A percentile compares a stretch with the other conserved stretches of the same genome.
phyloP scores from a whole-genome alignment of 2,797 vertebrate genomes.

The Esox masquinongy region DNA sequence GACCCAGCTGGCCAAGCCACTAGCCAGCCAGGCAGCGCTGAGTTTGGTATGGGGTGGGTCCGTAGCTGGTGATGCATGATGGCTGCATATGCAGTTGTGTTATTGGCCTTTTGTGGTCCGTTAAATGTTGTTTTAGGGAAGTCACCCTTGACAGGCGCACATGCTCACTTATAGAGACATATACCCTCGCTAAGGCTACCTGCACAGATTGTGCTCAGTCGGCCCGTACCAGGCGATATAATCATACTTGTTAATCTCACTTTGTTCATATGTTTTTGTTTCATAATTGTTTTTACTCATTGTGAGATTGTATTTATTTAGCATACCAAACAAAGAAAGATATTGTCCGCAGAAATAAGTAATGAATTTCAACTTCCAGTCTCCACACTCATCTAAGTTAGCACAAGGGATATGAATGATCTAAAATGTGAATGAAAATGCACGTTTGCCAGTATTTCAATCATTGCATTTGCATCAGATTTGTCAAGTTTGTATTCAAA shows the following conservation, averaged over 20 bases:
- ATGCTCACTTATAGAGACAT: conserved; percentile 27
- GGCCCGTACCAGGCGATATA: background rate
- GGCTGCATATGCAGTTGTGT: conserved; percentile 71
- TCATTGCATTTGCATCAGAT: background rate
- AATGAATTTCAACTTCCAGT: background rate
- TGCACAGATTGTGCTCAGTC: conserved; percentile 6
- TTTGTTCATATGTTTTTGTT: background rate
- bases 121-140: conserved; percentile 74
- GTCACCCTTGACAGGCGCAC: conserved; percentile 45
- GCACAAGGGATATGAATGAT: background rate
- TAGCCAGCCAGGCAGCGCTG: conserved; percentile 34
- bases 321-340: background rate
- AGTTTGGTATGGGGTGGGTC: conserved; percentile 32
- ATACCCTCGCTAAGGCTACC: conserved; percentile 49
- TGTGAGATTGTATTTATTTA: background rate
- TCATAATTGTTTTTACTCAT: background rate
- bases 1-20: conserved; percentile 78
- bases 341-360: background rate
- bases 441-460: background rate
- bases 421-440: background rate
- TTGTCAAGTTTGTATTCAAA: background rate
- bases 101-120: conserved; percentile 75
- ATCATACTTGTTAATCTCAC: background rate
- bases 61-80: conserved; percentile 70
- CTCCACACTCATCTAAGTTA: background rate